Evolutionary conservation across 2,888 invertebrate species (phyloP).

Genomic region (Cryptocheilus praepositus): DNA sequence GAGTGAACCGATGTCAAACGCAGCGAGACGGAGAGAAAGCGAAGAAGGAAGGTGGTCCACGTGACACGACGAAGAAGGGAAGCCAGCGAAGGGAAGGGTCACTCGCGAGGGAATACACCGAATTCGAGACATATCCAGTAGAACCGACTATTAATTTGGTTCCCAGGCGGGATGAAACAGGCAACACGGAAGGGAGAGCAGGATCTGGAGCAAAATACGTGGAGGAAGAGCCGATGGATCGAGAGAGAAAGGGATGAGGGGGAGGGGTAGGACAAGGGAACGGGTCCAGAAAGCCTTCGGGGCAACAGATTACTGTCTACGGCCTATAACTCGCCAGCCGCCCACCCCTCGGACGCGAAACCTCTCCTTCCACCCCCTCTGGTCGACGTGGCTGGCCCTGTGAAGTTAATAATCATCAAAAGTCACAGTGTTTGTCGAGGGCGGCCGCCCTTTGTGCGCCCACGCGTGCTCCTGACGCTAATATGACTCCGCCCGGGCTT

Average conservation of each 20-base stretch:
- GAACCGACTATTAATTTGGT: constrained; percentile 74
- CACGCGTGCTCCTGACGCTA: constrained; percentile 74
- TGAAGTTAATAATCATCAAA: constrained; percentile 75
- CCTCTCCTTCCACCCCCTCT: constrained; percentile 27
- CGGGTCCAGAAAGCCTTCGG: constrained; percentile 65
- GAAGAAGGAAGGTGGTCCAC: constrained; percentile 6
- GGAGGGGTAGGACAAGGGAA: constrained; percentile 14
- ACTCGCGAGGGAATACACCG: constrained; percentile 61
- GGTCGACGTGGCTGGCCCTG: constrained; percentile 62
- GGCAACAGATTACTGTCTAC: constrained; percentile 70
- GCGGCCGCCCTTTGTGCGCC: constrained; percentile 72
- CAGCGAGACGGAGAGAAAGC: constrained; percentile 35
- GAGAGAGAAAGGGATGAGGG: constrained; percentile 6
- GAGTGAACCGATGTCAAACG: constrained; percentile 61
- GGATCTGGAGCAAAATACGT: constrained; percentile 3
- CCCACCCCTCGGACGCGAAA: constrained; percentile 16
- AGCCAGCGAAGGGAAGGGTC: constrained; percentile 40
- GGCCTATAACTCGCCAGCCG: constrained; percentile 49
- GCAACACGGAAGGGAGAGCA: neutral
- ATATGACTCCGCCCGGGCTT: constrained; percentile 73
- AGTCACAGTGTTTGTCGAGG: constrained; percentile 75
- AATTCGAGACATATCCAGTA: constrained; percentile 67
- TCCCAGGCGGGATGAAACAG: constrained; percentile 62
- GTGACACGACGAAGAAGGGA: constrained; percentile 15
- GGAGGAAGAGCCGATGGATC: constrained; percentile 1